These are phyloP conservation scores for Varanus komodoensis DNA, from an alignment of 2,113 vertebrate genomes.

Conservation along the genomic window DNA sequence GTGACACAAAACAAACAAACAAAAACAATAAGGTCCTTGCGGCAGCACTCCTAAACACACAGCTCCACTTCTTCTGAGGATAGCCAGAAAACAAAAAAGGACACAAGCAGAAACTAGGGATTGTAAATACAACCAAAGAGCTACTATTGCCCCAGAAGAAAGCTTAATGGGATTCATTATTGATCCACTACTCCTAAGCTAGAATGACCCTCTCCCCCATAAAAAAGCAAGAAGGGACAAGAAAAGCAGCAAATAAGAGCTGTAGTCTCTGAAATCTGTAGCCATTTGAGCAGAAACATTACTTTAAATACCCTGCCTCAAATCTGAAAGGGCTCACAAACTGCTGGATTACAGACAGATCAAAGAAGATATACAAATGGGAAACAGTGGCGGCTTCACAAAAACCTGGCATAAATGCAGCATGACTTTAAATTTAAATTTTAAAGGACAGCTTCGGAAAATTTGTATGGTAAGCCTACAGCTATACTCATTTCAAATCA, in stretches of 20 bases:
- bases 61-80: constrained; percentile 2
- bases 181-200: background rate
- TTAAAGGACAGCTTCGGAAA: constrained; percentile 40
- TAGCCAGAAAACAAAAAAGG: background rate
- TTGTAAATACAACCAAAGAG: background rate
- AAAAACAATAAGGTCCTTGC: background rate
- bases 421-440: constrained; percentile 50
- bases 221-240: constrained; percentile 18
- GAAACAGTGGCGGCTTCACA: constrained; percentile 41
- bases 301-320: constrained; percentile 18
- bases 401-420: constrained; percentile 47
- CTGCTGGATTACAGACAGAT: constrained; percentile 13
- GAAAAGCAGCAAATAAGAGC: constrained; percentile 34
- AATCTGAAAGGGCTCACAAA: constrained; percentile 19
- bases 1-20: constrained; percentile 14
- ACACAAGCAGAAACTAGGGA: background rate
- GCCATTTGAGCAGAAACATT: constrained; percentile 38
- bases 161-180: constrained; percentile 38
- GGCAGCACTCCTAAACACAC: background rate
- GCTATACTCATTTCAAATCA: constrained; percentile 40
- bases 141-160: background rate
- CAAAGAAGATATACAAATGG: constrained; percentile 14
- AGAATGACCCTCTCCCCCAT: background rate
- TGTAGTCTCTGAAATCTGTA: constrained; percentile 31
- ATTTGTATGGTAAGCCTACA: constrained; percentile 22